Evolutionary conservation across 2,888 invertebrate genomes (phyloP), one percentile per base, ranked within the genome.

Genomic region (Ornithoptera priamus): DNA sequence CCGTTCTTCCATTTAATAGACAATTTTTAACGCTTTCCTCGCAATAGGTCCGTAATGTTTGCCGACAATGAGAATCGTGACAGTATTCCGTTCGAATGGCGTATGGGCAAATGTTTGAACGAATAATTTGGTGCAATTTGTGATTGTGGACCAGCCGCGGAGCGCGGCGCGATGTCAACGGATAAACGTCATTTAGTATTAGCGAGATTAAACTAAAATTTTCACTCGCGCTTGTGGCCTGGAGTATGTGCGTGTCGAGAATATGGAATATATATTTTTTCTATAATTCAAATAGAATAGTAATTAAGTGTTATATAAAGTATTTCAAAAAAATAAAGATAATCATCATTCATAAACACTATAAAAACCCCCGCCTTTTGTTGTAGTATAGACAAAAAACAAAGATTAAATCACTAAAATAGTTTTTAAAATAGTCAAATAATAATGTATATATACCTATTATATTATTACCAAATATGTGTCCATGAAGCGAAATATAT

Each of bases 21-120:
- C 83, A 81, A 89, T 89, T 89, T 80, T 78, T 67, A 77, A 84
- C 89, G 88, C 90, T 90, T 90, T 90, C 90, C 46, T 81, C 83
- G 78, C 79, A 76, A 78, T 81, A 78, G 77, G 71, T 76, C 74
- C 75, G 80, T 81, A 71, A 75, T 79, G 83, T 88, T 87, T 83
- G 80, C 74, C 78, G 74, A 82, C 79, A 86, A 85, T 81, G 77
- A 83, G 79, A 77, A 72, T 83, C 86, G 85, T 84, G 84, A 85
- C 80, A 78, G 71, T 78, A 77, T 75, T 74, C 57, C 20, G 53
- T 53, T 63, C 67, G 60, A 62, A 56, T 61, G 46, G 67, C 68
- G 57, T 62, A 20, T 64, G 60, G 53, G 46, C 62, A 60, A 65
- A 70, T 62, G 56, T 72, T 72, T 69, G 65, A 62, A 42, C 62